Percentiles rank a stretch among this genome's conserved stretches.
These are phyloP conservation scores for Laticauda colubrina DNA, from an alignment of 2,113 vertebrate species.

Conservation along the genomic window DNA sequence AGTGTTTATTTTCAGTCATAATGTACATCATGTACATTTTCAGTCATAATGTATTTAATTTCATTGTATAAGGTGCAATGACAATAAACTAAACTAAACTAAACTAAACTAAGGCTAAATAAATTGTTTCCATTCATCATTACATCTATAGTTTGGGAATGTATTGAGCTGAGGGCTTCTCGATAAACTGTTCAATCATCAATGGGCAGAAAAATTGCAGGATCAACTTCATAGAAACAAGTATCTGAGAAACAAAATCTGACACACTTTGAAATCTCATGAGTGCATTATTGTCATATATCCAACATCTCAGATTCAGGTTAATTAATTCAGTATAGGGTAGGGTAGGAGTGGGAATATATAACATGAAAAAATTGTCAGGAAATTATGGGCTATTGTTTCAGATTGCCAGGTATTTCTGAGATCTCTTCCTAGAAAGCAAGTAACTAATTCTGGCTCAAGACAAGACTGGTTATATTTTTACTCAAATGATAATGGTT, in stretches of 20 bases:
- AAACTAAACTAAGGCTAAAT: not conserved
- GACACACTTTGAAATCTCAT: not conserved
- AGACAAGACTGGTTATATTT: not conserved
- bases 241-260: not conserved
- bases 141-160: not conserved
- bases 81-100: too few relatives aligned
- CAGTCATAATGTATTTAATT: too few relatives aligned
- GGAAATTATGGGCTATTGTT: not conserved
- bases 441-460: not conserved
- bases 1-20: too few relatives aligned
- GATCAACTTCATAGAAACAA: not conserved
- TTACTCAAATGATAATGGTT: too few relatives aligned
- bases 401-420: not conserved
- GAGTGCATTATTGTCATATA: not conserved
- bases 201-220: not conserved
- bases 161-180: not conserved
- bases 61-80: too few relatives aligned
- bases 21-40: too few relatives aligned
- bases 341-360: not conserved
- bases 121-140: not conserved
- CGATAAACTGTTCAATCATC: not conserved
- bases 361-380: not conserved
- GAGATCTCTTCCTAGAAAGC: not conserved
- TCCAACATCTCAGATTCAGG: not conserved
- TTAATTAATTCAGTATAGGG: not conserved